phyloP scores from a whole-genome alignment of 2,888 invertebrate genomes.

The Epistrophe grossulariae region DNA sequence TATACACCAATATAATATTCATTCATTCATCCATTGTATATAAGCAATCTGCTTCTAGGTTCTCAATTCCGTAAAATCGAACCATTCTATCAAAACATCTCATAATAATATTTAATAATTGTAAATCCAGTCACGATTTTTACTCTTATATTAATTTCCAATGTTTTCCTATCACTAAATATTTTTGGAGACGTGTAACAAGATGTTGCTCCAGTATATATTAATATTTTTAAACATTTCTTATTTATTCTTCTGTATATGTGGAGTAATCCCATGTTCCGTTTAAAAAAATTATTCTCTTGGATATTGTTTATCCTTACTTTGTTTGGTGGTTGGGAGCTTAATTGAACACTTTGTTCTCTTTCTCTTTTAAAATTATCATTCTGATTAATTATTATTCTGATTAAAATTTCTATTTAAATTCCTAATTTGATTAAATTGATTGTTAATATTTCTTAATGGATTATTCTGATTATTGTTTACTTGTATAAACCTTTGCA shows the following conservation, averaged over 20 bases:
- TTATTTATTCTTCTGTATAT: too few species aligned
- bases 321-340: too few species aligned
- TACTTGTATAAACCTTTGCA: neutral
- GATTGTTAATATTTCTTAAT: neutral
- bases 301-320: too few species aligned
- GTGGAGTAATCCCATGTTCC: too few species aligned
- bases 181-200: neutral
- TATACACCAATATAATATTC: too few species aligned
- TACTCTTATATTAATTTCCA: constrained; percentile 9
- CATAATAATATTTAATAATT: neutral
- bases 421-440: neutral
- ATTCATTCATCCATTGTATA: too few species aligned
- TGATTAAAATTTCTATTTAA: neutral
- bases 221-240: too few species aligned
- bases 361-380: too few species aligned
- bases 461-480: neutral
- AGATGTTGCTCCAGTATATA: too few species aligned
- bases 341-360: neutral
- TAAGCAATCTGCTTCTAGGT: neutral
- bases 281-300: too few species aligned
- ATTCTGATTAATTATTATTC: neutral
- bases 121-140: constrained; percentile 1
- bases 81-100: neutral
- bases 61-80: neutral
- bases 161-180: neutral